These are phyloP conservation scores for Amblyjoppa proteus DNA, from an alignment of 2,888 invertebrate species.

Conservation along the genomic window DNA sequence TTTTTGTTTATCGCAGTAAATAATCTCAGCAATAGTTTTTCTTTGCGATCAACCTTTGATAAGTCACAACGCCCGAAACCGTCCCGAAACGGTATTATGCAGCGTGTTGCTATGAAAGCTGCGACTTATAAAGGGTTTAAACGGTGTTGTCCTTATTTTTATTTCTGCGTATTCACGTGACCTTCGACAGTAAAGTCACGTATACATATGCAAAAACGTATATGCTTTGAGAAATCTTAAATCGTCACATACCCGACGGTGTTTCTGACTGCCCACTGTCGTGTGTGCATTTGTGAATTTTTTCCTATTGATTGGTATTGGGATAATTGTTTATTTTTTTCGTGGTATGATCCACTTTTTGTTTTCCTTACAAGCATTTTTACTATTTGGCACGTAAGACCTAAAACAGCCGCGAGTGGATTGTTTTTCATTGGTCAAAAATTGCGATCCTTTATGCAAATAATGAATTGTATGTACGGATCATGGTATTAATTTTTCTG, in stretches of 20 bases:
- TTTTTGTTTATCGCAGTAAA: conserved; percentile 10
- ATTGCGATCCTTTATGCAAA: conserved; percentile 14
- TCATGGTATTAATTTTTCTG: conserved; percentile 77
- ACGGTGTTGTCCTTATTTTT: conserved; percentile 22
- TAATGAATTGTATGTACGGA: conserved; percentile 68
- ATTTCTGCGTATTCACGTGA: conserved; percentile 32
- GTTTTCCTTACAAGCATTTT: conserved; percentile 55
- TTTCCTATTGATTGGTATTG: conserved; percentile 50
- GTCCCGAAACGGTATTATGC: not conserved
- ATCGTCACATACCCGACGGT: not conserved
- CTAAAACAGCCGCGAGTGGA: not conserved
- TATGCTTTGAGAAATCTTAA: conserved; percentile 18
- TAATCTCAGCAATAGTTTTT: conserved; percentile 5
- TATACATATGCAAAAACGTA: conserved; percentile 47
- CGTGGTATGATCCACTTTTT: conserved; percentile 22
- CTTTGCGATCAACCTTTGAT: not conserved
- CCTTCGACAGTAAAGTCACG: conserved; percentile 21
- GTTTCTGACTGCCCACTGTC: not conserved
- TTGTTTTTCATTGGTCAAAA: conserved; percentile 42
- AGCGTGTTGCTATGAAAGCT: not conserved
- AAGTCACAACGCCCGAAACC: not conserved
- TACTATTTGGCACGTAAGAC: conserved; percentile 46
- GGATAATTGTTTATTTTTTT: conserved; percentile 48
- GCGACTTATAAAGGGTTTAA: not conserved
- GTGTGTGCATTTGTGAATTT: conserved; percentile 55